Conservation (phyloP, 2,113 vertebrate species). For the Gnathonemus longibarbis region DNA sequence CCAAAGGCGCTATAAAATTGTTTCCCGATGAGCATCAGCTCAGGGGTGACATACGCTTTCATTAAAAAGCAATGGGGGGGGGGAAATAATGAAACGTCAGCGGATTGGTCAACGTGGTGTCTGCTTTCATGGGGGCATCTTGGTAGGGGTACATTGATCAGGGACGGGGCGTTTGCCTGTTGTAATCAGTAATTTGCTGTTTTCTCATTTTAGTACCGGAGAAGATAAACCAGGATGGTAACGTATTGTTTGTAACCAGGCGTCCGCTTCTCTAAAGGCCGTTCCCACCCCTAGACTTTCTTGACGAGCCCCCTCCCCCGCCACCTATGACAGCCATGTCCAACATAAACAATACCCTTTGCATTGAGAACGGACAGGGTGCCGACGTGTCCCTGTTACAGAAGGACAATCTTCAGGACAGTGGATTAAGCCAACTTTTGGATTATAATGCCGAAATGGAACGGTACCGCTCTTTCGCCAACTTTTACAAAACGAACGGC, state of each 20-base stretch:
- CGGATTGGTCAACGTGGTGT: constrained; percentile 30
- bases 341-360: constrained; percentile 86
- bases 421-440: constrained; percentile 87
- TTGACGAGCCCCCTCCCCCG: constrained; percentile 26
- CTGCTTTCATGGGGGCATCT: constrained; percentile 23
- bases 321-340: constrained; percentile 58
- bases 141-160: constrained; percentile 5
- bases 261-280: constrained; percentile 51
- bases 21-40: constrained; percentile 35
- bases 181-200: constrained; percentile 53
- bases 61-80: constrained; percentile 27
- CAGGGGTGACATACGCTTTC: constrained; percentile 30
- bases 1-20: constrained; percentile 37
- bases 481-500: constrained; percentile 90
- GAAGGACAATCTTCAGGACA: constrained; percentile 88
- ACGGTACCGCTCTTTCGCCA: constrained; percentile 89
- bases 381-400: constrained; percentile 80
- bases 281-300: constrained; percentile 35
- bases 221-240: constrained; percentile 60
- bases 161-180: constrained; percentile 28
- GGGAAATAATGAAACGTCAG: constrained; percentile 28
- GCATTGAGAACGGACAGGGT: constrained; percentile 81
- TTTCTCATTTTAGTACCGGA: constrained; percentile 52
- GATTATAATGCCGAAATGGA: constrained; percentile 97
- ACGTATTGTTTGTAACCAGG: constrained; percentile 51